These are phyloP conservation scores for Asbolus verrucosus DNA, from an alignment of 1,140 invertebrate species.

Conservation along the genomic window DNA sequence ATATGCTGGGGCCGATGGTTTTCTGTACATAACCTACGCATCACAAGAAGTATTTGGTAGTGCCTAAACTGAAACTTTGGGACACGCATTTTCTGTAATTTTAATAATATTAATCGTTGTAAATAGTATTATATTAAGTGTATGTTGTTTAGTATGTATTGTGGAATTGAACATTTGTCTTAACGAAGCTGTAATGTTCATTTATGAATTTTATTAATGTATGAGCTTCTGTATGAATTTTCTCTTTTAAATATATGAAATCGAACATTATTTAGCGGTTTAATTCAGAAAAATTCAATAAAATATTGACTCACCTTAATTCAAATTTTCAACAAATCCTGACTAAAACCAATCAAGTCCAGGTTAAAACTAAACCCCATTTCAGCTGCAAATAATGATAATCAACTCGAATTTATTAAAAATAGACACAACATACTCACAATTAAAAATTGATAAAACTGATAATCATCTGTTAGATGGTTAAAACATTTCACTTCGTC, in stretches of 20 bases:
- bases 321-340: no score
- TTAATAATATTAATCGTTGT: conserved; percentile 6
- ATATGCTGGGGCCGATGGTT: conserved; percentile 83
- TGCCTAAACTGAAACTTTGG: conserved; percentile 12
- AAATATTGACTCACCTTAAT: no score
- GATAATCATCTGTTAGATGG: no score
- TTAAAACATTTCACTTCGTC: no score
- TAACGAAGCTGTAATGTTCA: not conserved
- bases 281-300: no score
- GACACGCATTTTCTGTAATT: not conserved
- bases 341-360: not conserved
- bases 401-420: no score
- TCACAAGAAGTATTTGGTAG: conserved; percentile 88
- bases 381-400: no score
- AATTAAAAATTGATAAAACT: no score
- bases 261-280: no score
- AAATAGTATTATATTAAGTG: conserved; percentile 29
- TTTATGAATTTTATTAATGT: conserved; percentile 22
- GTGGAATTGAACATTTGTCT: no score
- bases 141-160: not conserved
- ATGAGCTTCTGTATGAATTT: conserved; percentile 17
- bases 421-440: no score
- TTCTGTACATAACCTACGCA: conserved; percentile 88
- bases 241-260: conserved; percentile 24
- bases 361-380: no score